These are phyloP conservation scores for Semotilus atromaculatus DNA, from an alignment of 2,797 vertebrate species.

Conservation along the genomic window DNA sequence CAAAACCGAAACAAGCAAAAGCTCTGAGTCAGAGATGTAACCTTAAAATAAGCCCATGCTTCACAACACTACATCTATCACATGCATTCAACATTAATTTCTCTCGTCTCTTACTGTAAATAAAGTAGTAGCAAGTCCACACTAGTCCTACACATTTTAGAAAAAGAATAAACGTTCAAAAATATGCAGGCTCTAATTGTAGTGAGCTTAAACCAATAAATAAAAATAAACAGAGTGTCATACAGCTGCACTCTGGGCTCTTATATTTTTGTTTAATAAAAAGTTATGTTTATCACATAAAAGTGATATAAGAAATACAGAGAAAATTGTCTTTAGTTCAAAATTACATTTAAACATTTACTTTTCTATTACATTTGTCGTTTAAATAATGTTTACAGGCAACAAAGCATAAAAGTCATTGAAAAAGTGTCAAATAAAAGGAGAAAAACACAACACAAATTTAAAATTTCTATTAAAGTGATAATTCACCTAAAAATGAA, in stretches of 20 bases:
- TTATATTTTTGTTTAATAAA: too few relatives aligned
- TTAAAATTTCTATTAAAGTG: background rate
- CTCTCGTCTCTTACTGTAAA: background rate
- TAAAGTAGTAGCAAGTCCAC: background rate
- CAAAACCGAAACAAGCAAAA: constrained; percentile 6
- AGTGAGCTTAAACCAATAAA: background rate
- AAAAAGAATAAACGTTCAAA: background rate
- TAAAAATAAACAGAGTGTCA: too few relatives aligned
- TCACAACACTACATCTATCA: background rate
- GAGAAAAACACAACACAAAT: background rate
- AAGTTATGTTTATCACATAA: background rate
- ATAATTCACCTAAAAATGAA: background rate
- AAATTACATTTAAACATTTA: background rate
- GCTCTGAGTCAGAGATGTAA: background rate
- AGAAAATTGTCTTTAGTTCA: background rate
- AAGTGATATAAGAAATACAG: background rate
- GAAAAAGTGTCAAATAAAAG: background rate
- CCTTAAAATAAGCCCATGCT: background rate
- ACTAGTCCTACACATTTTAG: background rate
- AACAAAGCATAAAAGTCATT: background rate
- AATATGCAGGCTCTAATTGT: background rate
- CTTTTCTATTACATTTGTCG: background rate
- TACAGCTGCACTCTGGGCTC: too few relatives aligned
- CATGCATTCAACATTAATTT: background rate
- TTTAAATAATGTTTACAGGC: background rate